Conservation (phyloP, 2,113 vertebrate genomes). For the Noturus placidus region DNA sequence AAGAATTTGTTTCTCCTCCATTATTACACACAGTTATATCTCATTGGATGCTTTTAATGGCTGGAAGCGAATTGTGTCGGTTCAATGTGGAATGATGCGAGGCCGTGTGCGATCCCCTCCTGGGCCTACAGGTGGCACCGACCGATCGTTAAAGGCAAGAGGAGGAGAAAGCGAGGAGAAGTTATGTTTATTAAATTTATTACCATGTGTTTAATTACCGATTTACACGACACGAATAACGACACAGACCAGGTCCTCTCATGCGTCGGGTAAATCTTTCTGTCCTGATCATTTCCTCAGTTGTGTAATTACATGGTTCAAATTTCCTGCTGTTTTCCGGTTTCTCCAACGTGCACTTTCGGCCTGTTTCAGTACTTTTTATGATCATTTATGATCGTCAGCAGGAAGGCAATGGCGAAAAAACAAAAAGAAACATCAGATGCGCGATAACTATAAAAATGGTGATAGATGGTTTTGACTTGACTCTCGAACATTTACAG, state of each 20-base stretch:
- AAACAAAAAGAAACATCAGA: background rate
- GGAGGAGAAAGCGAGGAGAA: background rate
- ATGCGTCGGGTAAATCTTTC: background rate
- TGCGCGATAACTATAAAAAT: background rate
- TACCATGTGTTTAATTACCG: conserved; percentile 24
- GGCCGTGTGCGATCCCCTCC: background rate
- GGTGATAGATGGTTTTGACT: background rate
- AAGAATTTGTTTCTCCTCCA: background rate
- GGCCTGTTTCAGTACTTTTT: background rate
- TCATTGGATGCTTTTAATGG: background rate
- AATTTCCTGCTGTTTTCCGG: background rate
- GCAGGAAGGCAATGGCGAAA: background rate
- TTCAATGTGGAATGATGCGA: background rate
- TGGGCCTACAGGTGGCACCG: background rate
- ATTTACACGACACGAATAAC: conserved; percentile 34
- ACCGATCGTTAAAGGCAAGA: background rate
- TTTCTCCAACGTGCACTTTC: background rate
- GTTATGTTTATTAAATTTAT: conserved; percentile 33
- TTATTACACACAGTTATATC: background rate
- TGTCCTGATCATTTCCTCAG: background rate
- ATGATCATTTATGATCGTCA: background rate
- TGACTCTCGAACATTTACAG: background rate
- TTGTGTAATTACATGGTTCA: background rate
- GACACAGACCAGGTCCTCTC: conserved; percentile 32
- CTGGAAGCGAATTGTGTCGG: background rate